Conservation (phyloP, 2,888 invertebrate genomes). For the Hyalella azteca region DNA sequence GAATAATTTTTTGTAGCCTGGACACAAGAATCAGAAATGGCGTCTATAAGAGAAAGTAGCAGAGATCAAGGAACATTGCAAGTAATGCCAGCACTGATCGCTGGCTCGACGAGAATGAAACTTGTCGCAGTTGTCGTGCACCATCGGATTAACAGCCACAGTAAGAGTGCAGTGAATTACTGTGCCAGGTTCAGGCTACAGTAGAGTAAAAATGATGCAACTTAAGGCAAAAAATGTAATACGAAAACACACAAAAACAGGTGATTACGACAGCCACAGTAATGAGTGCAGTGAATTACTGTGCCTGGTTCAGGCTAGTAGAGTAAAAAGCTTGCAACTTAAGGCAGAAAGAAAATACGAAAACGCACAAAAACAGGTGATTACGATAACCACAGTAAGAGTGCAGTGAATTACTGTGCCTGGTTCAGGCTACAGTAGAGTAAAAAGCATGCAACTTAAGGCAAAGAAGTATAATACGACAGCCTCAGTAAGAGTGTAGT, state of each 20-base stretch:
- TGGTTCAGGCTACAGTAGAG: neutral
- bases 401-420: neutral
- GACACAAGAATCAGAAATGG: neutral
- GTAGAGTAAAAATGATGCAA: neutral
- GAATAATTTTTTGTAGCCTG: neutral
- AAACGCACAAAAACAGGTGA: no score
- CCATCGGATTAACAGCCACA: constrained; percentile 11
- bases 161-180: neutral
- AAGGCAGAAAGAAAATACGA: neutral
- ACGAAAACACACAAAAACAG: neutral
- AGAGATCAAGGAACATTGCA: neutral
- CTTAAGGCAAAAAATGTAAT: neutral
- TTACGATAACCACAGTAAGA: neutral
- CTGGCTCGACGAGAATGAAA: neutral
- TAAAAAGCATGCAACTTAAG: neutral
- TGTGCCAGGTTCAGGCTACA: neutral
- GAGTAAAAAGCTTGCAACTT: neutral
- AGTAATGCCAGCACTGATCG: constrained; percentile 8
- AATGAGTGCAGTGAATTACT: neutral
- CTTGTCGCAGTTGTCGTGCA: neutral
- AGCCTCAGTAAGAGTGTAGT: no score
- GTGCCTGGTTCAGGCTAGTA: neutral
- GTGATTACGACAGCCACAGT: neutral
- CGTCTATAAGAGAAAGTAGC: neutral
- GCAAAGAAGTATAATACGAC: neutral